Evolutionary conservation across 2,888 invertebrate species (phyloP).

Genomic region (Ferrisia virgata): DNA sequence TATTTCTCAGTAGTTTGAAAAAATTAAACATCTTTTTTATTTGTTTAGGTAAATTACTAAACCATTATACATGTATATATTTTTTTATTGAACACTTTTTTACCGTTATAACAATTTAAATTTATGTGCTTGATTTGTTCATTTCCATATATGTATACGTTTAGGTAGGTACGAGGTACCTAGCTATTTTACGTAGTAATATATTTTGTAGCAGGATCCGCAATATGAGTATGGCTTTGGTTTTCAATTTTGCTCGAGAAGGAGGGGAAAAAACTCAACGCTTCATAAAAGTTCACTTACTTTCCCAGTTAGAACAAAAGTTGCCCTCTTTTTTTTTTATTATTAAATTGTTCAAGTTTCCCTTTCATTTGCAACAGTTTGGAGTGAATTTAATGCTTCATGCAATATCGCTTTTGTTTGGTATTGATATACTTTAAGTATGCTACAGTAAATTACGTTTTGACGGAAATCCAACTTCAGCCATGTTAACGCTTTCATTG

Average conservation of each 20-base stretch:
- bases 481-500: background rate
- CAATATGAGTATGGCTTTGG: background rate
- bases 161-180: no score
- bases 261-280: background rate
- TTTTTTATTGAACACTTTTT: background rate
- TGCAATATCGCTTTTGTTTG: background rate
- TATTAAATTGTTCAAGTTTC: conserved; percentile 2
- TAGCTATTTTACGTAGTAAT: background rate
- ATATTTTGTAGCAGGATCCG: background rate
- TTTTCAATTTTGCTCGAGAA: background rate
- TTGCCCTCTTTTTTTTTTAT: background rate
- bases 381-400: background rate
- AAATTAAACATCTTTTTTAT: background rate
- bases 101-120: background rate
- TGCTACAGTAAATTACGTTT: background rate
- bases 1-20: background rate
- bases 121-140: background rate
- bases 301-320: background rate
- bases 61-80: background rate
- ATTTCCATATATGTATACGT: background rate
- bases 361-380: background rate
- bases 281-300: background rate
- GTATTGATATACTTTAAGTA: background rate
- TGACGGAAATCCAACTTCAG: background rate
- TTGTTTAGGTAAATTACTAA: background rate